phyloP scores from a whole-genome alignment of 2,797 vertebrate genomes.

The Megaceryle alcyon region DNA sequence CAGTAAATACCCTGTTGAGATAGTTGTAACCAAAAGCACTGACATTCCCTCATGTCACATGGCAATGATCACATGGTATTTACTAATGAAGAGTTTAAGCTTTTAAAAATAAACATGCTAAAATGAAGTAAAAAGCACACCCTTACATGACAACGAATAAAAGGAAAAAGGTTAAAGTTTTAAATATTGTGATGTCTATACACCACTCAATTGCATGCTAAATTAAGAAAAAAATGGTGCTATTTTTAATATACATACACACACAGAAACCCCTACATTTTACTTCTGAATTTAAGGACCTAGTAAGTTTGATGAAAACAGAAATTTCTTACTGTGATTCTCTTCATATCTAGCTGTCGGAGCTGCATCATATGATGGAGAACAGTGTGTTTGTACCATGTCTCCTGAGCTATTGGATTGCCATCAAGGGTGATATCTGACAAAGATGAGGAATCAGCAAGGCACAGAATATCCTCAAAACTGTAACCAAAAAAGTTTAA shows the following conservation, averaged over 20 bases:
- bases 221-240: neutral
- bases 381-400: slow-evolving; percentile 97
- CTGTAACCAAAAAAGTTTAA: slow-evolving; percentile 77
- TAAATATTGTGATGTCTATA: neutral
- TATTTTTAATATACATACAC: neutral
- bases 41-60: neutral
- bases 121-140: neutral
- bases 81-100: neutral
- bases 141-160: neutral
- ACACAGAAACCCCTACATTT: neutral
- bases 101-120: neutral
- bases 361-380: slow-evolving; percentile 97
- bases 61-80: neutral
- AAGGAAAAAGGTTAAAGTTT: neutral
- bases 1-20: neutral
- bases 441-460: slow-evolving; percentile 88
- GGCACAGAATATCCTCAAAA: slow-evolving; percentile 91
- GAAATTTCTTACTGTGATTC: slow-evolving; percentile 89
- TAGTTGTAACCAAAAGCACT: neutral
- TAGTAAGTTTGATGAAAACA: neutral
- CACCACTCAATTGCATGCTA: neutral
- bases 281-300: neutral
- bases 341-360: slow-evolving; percentile 98
- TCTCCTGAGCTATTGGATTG: slow-evolving; percentile 98
- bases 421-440: slow-evolving; percentile 98